phyloP scores from a whole-genome alignment of 2,888 invertebrate species.

The Tortrix viridana region DNA sequence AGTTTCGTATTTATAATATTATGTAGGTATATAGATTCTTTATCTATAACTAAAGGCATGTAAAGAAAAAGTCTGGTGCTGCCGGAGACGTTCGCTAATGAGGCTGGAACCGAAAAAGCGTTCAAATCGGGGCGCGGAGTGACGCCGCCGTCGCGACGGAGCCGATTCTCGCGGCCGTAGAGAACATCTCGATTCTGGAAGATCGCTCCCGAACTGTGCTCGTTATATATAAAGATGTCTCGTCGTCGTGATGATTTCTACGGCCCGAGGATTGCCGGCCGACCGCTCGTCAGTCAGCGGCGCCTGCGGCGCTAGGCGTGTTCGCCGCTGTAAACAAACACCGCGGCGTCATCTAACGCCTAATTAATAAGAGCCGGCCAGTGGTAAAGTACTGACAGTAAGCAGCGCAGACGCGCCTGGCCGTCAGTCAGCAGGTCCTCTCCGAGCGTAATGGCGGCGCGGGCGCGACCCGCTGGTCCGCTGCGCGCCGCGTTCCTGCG shows the following conservation, averaged over 20 bases:
- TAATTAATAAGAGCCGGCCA: slow-evolving; percentile 32
- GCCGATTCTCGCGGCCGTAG: too few species aligned
- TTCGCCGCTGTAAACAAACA: neutral
- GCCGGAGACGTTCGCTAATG: slow-evolving; percentile 15
- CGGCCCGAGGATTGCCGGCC: neutral
- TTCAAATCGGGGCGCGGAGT: slow-evolving; percentile 6
- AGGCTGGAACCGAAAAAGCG: slow-evolving; percentile 9
- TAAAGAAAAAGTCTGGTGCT: neutral
- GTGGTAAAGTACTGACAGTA: slow-evolving; percentile 17
- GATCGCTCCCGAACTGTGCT: too few species aligned
- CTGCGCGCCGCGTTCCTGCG: slow-evolving; percentile 6
- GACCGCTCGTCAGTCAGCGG: slow-evolving; percentile 9
- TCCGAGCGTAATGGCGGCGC: neutral
- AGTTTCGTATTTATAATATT: too few species aligned
- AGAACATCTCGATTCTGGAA: too few species aligned
- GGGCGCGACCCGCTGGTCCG: neutral
- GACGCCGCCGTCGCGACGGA: slow-evolving; percentile 3
- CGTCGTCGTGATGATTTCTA: too few species aligned
- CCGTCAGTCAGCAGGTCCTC: slow-evolving; percentile 16
- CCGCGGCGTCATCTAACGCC: slow-evolving; percentile 22
- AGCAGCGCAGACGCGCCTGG: neutral
- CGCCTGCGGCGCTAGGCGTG: neutral
- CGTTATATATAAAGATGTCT: too few species aligned
- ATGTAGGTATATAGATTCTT: too few species aligned
- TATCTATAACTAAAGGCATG: too few species aligned